These are phyloP conservation scores for Empis livida DNA, from an alignment of 2,888 invertebrate genomes.

Conservation along the genomic window DNA sequence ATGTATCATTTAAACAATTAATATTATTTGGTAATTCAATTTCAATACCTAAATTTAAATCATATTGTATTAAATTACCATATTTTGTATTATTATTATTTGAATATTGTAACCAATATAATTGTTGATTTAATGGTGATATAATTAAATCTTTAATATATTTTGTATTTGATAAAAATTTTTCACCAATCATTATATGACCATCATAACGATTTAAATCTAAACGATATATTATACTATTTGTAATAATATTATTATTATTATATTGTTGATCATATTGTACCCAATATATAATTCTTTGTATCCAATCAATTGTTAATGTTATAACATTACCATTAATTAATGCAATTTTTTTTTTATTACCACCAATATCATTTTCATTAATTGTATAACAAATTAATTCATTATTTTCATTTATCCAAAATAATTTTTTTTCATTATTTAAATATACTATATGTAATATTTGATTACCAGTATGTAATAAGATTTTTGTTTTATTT, in stretches of 20 bases:
- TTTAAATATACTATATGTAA: slow-evolving; percentile 55
- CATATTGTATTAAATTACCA: slow-evolving; percentile 20
- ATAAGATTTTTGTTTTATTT: slow-evolving; percentile 45
- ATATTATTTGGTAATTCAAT: slow-evolving; percentile 2
- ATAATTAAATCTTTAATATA: slow-evolving; percentile 57
- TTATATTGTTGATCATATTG: slow-evolving; percentile 39
- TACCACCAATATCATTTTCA: slow-evolving; percentile 15
- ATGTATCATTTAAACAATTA: slow-evolving; percentile 7
- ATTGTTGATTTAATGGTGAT: slow-evolving; percentile 57
- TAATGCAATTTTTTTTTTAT: slow-evolving; percentile 41
- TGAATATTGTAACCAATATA: slow-evolving; percentile 61
- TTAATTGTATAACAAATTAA: slow-evolving; percentile 20
- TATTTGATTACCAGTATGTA: slow-evolving; percentile 50
- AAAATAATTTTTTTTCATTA: slow-evolving; percentile 61
- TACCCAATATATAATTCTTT: slow-evolving; percentile 69
- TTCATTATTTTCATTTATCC: slow-evolving; percentile 52
- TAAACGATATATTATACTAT: slow-evolving; percentile 47
- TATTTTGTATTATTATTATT: slow-evolving; percentile 13
- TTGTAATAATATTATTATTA: slow-evolving; percentile 28
- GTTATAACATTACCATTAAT: slow-evolving; percentile 48
- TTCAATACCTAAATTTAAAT: slow-evolving; percentile 7
- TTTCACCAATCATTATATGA: slow-evolving; percentile 38
- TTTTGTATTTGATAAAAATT: slow-evolving; percentile 42
- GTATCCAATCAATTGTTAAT: slow-evolving; percentile 78
- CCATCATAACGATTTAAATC: slow-evolving; percentile 49